Base-by-base conservation (phyloP, 2,888 invertebrate species). In the Endotricha flammealis region DNA sequence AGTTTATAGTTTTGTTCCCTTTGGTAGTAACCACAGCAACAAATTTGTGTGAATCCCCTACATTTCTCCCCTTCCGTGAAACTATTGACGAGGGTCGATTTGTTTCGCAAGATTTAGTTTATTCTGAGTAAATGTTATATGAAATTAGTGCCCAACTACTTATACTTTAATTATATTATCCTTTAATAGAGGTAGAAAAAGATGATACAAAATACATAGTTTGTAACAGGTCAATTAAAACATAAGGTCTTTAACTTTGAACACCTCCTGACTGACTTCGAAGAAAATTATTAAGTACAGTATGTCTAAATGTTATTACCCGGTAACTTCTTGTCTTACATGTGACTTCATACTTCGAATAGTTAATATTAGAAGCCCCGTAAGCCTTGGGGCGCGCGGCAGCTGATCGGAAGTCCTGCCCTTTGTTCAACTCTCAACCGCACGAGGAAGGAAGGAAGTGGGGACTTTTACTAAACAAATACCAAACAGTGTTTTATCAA, bases 361-460 rank as follows among this genome's bases (percentile, higher is more conserved):
- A 64, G 66, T 77, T 74, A 76, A 77, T 75, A 70, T 75, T 77
- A 77, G 77, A 85, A 83, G 80, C 82, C 83, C 53, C 65, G 64
- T 71, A 72, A 80, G 76, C 72, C 60, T 59, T 62, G 64, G 79
- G 80, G 79, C 64, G 77, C 66, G 55, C 52, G 76, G 73, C 87
- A 87, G 87, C 87, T 87, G 87, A 87, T 87, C 81, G 85, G 87
- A 87, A 86, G 83, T 86, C 68, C 71, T 74, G 80, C 70, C 82
- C 78, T 85, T 85, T 86, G 82, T 85, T 79, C 71, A 46, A 60
- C 64, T 64, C 65, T 64, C 60, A 64, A 75, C 79, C 73, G 60
- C 67, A 72, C 59, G 71, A 65, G 71, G 70, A 77, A 76, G 74
- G 72, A 76, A 81, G 82, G 73, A 82, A 77, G 67, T 60, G 41